Base-by-base conservation (phyloP, 2,797 vertebrate genomes). In the Dallia pectoralis region DNA sequence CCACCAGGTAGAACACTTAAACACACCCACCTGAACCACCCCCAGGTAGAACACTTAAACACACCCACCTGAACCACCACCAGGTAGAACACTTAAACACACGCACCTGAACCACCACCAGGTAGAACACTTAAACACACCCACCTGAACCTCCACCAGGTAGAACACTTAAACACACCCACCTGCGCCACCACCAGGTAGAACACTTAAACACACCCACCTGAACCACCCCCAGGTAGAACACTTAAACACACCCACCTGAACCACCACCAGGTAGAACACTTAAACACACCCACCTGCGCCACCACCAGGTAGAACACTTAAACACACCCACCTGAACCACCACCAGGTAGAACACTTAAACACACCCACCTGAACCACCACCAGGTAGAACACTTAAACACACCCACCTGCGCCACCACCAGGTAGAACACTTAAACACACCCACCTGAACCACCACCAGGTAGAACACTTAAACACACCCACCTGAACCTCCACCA, bases 151-250 rank as follows among this genome's bases (percentile, higher is more conserved):
- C 64, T 89, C 71, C 69, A 92, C 84, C 88, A 95, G 95, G 94
- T 96, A 84, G 19, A 53, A 82, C 29, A 85, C 80, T 70, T 64
- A 70, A 59, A 62, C 22, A 16, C n/a, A 25, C 62, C 82, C 0
- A 77, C 75, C 78, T 91, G 91, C 82, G 77, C 82, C 64, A 89
- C 71, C 69, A 92, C 84, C 88, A 95, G 95, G 94, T 96, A 84
- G 19, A 53, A 82, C 29, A 85, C 80, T 70, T 64, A 70, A 59
- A 62, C 22, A 16, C n/a, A 25, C 62, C 82, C 0, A 77, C 75
- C 78, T 91, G 91, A 82, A 77, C 82, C 64, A 89, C 71, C 69
- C 91, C 84, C 88, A 95, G 95, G 94, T 96, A 84, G 19, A 53
- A 82, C 29, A 85, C 80, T 70, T 64, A 70, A 59, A 62, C 22